These are phyloP conservation scores for Temnothorax nylanderi DNA, from an alignment of 1,140 invertebrate genomes.

Conservation along the genomic window DNA sequence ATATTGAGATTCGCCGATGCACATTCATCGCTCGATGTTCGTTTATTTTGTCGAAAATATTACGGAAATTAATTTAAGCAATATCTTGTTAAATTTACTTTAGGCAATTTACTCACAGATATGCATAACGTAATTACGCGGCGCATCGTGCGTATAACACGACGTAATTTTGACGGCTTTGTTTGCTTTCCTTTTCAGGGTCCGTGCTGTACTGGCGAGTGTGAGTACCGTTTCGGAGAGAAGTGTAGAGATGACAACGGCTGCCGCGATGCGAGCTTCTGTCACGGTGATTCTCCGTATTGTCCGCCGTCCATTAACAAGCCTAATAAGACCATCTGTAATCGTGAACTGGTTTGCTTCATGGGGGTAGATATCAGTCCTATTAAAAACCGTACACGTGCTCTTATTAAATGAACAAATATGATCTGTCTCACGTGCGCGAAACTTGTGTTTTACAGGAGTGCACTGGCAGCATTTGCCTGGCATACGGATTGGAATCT, in stretches of 20 bases:
- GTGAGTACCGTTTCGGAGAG: slow-evolving; percentile 93
- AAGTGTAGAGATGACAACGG: slow-evolving; percentile 98
- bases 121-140: slow-evolving; percentile 21
- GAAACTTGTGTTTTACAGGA: slow-evolving; percentile 86
- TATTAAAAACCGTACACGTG: background rate
- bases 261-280: slow-evolving; percentile 95
- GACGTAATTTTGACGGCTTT: slow-evolving; percentile 25
- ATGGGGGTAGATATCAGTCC: slow-evolving; percentile 92
- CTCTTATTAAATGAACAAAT: slow-evolving; percentile 14
- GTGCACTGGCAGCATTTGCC: slow-evolving; percentile 97
- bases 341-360: slow-evolving; percentile 97
- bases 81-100: slow-evolving; percentile 4
- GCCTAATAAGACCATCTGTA: slow-evolving; percentile 97
- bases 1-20: background rate
- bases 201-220: slow-evolving; percentile 97
- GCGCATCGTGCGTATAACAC: background rate
- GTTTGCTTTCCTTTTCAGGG: slow-evolving; percentile 88
- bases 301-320: slow-evolving; percentile 97
- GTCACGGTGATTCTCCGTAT: slow-evolving; percentile 93
- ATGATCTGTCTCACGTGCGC: background rate
- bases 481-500: slow-evolving; percentile 97
- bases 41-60: background rate
- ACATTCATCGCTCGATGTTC: background rate
- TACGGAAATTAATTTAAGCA: slow-evolving; percentile 8
- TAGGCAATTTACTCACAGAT: background rate